Evolutionary conservation across 2,888 invertebrate species (phyloP).

Genomic region (Aphodius granarius): DNA sequence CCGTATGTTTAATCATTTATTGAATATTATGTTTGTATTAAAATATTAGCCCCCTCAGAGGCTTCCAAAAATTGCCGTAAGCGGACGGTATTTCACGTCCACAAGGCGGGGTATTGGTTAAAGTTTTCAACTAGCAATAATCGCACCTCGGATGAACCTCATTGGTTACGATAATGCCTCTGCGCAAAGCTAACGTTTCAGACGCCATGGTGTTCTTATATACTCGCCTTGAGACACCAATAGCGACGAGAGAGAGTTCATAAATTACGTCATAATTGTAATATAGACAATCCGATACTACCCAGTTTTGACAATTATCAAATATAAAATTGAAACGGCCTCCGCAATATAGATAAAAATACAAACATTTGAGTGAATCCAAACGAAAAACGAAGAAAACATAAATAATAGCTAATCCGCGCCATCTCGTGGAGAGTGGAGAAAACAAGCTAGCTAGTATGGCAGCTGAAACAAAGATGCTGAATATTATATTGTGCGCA

Average conservation of each 20-base stretch:
- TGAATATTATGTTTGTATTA: neutral
- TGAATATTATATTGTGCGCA: neutral
- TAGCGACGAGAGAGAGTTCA: neutral
- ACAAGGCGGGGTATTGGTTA: slow-evolving; percentile 89
- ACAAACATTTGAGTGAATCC: neutral
- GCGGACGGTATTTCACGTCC: slow-evolving; percentile 85
- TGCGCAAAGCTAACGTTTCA: slow-evolving; percentile 94
- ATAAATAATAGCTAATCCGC: neutral
- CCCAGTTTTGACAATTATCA: neutral
- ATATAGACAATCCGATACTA: neutral
- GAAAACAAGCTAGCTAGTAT: neutral
- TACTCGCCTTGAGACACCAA: neutral
- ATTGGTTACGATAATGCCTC: slow-evolving; percentile 92
- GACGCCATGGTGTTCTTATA: slow-evolving; percentile 35
- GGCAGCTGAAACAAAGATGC: neutral
- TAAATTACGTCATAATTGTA: neutral
- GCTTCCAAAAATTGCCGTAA: slow-evolving; percentile 84
- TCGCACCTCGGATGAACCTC: slow-evolving; percentile 87
- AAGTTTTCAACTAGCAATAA: slow-evolving; percentile 94
- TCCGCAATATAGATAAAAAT: neutral
- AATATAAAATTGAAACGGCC: neutral
- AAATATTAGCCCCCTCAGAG: slow-evolving; percentile 44
- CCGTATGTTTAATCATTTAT: too few species aligned
- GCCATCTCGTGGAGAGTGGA: neutral
- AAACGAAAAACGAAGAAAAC: neutral